Evolutionary conservation across 2,113 vertebrate species (phyloP).

Genomic region (Cyprinodon brontotheroides): DNA sequence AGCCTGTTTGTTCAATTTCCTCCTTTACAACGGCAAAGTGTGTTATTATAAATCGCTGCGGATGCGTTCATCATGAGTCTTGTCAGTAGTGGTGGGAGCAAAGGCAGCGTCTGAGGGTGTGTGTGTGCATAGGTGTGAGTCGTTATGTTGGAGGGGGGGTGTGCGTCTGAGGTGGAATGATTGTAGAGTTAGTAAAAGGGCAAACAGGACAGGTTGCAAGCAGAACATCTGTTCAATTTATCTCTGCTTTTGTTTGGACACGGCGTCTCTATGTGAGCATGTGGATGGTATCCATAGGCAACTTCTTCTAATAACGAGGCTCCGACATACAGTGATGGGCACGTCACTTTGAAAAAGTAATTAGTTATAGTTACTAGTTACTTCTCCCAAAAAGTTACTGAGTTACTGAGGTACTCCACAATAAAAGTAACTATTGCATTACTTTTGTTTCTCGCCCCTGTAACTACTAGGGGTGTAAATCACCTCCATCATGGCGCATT

Average conservation of each 20-base stretch:
- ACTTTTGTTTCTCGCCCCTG: too few species aligned
- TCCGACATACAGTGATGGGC: too few species aligned
- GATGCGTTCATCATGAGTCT: slow-evolving; percentile 79
- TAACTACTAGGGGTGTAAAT: too few species aligned
- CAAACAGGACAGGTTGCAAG: slow-evolving; percentile 48
- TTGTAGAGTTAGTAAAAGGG: slow-evolving; percentile 30
- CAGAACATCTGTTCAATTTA: slow-evolving; percentile 29
- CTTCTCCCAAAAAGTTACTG: too few species aligned
- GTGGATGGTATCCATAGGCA: not conserved
- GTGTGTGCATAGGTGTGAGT: not conserved
- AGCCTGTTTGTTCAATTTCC: slow-evolving; percentile 80
- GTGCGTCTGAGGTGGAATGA: not conserved
- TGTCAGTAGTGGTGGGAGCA: slow-evolving; percentile 53
- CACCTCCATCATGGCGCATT: too few species aligned
- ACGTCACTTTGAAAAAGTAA: too few species aligned
- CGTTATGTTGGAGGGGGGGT: not conserved
- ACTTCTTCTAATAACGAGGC: not conserved
- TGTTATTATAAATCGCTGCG: slow-evolving; percentile 80
- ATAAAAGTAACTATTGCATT: too few species aligned
- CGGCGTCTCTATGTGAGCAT: slow-evolving; percentile 3
- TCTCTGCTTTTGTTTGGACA: slow-evolving; percentile 12
- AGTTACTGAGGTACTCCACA: too few species aligned
- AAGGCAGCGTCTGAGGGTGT: not conserved
- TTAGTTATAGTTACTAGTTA: too few species aligned
- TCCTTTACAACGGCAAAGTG: slow-evolving; percentile 67